Evolutionary conservation across 2,797 vertebrate species (phyloP).

Genomic region (Falco concolor): DNA sequence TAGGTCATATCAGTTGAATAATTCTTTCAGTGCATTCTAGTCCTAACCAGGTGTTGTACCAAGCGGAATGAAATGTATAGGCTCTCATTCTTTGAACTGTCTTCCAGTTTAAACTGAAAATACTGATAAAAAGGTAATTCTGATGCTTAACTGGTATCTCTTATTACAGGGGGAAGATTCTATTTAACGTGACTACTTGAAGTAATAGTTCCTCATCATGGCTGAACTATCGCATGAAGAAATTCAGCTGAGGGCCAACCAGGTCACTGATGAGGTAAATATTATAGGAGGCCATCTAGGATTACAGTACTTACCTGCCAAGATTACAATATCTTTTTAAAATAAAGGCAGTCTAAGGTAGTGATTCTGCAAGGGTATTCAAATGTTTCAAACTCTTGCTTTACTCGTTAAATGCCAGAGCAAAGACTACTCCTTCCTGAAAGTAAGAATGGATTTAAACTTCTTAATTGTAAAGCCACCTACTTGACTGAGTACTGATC

Average conservation of each 20-base stretch:
- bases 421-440: not conserved
- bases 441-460: not conserved
- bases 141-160: not conserved
- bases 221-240: conserved; percentile 87
- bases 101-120: not conserved
- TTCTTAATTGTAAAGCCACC: not conserved
- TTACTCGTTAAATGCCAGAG: not conserved
- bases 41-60: not conserved
- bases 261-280: conserved; percentile 94
- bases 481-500: not conserved
- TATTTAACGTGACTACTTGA: not conserved
- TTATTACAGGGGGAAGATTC: conserved; percentile 15
- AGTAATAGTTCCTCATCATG: conserved; percentile 76
- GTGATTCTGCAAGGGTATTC: not conserved
- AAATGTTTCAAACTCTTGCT: not conserved
- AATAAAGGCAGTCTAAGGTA: not conserved
- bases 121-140: not conserved
- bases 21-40: not conserved
- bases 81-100: not conserved
- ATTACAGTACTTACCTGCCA: not conserved
- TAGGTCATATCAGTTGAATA: not conserved
- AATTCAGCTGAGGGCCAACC: conserved; percentile 84
- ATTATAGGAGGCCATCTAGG: not conserved
- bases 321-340: not conserved
- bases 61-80: not conserved